Evolutionary conservation across 2,113 vertebrate genomes (phyloP).

Genomic region (Aptenodytes forsteri): DNA sequence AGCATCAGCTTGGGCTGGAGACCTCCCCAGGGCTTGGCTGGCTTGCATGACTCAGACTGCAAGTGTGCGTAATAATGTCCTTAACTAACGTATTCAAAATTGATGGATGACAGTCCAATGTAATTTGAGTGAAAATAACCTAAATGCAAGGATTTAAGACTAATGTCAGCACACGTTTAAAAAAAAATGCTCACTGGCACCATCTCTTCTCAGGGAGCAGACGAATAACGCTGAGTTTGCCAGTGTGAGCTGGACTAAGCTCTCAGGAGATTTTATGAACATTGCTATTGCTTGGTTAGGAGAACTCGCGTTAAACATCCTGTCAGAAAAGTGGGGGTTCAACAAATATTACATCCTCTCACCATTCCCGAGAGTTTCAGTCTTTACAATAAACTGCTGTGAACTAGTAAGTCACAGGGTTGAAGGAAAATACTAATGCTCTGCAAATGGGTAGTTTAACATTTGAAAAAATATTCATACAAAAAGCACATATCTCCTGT

Average conservation of each 20-base stretch:
- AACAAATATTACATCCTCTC: not conserved
- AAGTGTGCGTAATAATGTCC: not conserved
- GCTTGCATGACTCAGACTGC: too few relatives aligned
- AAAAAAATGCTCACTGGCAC: not conserved
- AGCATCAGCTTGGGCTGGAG: not conserved
- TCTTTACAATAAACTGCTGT: not conserved
- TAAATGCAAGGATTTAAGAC: not conserved
- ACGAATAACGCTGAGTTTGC: not conserved
- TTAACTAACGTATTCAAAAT: not conserved
- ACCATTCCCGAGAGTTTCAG: not conserved
- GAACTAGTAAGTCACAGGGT: not conserved
- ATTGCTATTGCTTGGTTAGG: not conserved
- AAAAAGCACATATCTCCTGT: not conserved
- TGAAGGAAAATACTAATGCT: not conserved
- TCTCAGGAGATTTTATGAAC: not conserved
- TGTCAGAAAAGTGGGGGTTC: not conserved
- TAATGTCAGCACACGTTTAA: not conserved
- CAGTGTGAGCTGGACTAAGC: not conserved
- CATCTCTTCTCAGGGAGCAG: not conserved
- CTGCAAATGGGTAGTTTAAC: not conserved
- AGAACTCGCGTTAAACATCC: not conserved
- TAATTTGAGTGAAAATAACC: not conserved
- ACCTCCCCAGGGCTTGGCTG: not conserved
- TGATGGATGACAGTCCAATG: not conserved
- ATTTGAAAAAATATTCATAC: not conserved